Evolutionary conservation across 2,888 invertebrate genomes (phyloP).

Genomic region (Alloscopus bannaensis): DNA sequence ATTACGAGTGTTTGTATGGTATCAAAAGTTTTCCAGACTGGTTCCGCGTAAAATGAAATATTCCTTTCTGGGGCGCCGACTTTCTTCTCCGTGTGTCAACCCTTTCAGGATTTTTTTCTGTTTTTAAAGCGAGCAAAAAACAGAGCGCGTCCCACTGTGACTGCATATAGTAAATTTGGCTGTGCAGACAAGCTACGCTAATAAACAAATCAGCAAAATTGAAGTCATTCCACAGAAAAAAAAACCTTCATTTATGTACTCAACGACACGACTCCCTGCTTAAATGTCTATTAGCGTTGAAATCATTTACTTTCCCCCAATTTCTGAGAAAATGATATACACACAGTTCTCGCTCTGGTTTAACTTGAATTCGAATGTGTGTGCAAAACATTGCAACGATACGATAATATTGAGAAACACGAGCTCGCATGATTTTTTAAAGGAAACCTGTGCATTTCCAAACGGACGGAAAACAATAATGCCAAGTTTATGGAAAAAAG

Average conservation of each 20-base stretch:
- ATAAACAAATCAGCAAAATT: constrained; percentile 58
- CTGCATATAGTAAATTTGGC: too few relatives aligned
- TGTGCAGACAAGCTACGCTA: constrained; percentile 29
- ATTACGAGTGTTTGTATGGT: background rate
- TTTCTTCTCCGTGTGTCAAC: background rate
- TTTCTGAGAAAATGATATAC: too few relatives aligned
- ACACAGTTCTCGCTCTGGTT: too few relatives aligned
- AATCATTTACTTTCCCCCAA: too few relatives aligned
- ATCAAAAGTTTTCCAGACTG: background rate
- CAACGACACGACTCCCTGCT: constrained; percentile 16
- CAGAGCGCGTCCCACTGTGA: constrained; percentile 21
- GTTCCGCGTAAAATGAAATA: constrained; percentile 14
- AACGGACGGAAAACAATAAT: too few relatives aligned
- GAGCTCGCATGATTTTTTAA: too few relatives aligned
- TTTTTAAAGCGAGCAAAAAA: background rate
- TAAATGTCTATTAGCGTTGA: too few relatives aligned
- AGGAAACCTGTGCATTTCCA: too few relatives aligned
- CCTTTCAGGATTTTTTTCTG: constrained; percentile 11
- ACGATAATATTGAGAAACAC: too few relatives aligned
- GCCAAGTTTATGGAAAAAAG: too few relatives aligned
- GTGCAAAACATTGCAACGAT: too few relatives aligned
- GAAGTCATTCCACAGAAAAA: constrained; percentile 24
- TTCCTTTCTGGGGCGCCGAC: constrained; percentile 11
- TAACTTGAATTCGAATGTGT: too few relatives aligned
- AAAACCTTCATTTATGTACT: constrained; percentile 44